phyloP scores from a whole-genome alignment of 2,888 invertebrate genomes.

The Agonum fuliginosum region DNA sequence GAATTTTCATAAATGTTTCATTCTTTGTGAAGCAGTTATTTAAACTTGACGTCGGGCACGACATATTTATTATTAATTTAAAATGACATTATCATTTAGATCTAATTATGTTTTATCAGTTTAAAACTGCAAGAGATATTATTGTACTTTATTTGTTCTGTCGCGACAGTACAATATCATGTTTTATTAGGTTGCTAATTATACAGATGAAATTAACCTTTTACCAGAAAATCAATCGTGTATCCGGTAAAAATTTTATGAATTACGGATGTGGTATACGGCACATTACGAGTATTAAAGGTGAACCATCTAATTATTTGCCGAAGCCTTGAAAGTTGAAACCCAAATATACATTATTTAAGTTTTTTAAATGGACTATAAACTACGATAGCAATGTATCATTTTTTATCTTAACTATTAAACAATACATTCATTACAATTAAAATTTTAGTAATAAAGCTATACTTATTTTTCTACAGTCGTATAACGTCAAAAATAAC shows the following conservation, averaged over 20 bases:
- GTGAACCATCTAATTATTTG: conserved; percentile 41
- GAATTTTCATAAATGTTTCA: conserved; percentile 20
- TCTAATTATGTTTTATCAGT: neutral
- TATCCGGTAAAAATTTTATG: conserved; percentile 36
- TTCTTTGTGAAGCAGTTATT: too few relatives aligned
- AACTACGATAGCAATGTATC: too few relatives aligned
- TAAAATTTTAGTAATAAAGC: too few relatives aligned
- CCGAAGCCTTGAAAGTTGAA: neutral
- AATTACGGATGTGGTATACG: conserved; percentile 9
- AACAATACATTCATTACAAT: too few relatives aligned
- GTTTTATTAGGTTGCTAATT: conserved; percentile 16
- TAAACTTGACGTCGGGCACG: too few relatives aligned
- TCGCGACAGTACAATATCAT: conserved; percentile 19
- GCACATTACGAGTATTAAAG: conserved; percentile 44
- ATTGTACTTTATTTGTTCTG: neutral
- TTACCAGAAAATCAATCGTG: conserved; percentile 22
- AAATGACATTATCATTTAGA: neutral
- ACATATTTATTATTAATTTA: neutral
- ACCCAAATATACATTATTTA: neutral
- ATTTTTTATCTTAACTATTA: too few relatives aligned
- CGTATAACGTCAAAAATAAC: too few relatives aligned
- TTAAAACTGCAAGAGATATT: conserved; percentile 1
- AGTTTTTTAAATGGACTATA: neutral
- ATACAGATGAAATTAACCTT: conserved; percentile 29
- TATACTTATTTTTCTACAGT: too few relatives aligned